These are phyloP conservation scores for Ceratotherium simum DNA, from an alignment of 2,113 vertebrate genomes.

Conservation along the genomic window DNA sequence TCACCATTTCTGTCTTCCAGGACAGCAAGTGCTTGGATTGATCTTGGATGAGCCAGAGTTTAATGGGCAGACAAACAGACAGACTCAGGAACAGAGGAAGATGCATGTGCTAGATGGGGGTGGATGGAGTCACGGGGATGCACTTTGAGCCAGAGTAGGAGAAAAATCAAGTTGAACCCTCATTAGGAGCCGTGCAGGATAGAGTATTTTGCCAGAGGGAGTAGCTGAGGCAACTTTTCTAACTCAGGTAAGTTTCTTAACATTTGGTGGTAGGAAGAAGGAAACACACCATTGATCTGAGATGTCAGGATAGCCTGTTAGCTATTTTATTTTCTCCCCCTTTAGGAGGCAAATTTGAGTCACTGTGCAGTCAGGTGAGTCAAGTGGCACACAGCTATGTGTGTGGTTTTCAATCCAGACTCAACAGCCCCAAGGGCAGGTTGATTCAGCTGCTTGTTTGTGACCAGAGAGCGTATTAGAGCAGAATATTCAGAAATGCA, in stretches of 20 bases:
- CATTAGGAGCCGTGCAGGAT: neutral
- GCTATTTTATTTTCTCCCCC: neutral
- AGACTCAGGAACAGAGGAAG: neutral
- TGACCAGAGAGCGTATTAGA: neutral
- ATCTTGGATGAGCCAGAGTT: neutral
- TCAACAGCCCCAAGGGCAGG: neutral
- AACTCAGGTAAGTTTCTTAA: neutral
- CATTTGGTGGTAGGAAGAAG: neutral
- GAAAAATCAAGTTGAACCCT: neutral
- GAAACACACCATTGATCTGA: neutral
- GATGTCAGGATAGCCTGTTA: neutral
- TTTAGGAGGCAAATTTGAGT: neutral
- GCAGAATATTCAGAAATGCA: neutral
- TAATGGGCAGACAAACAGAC: neutral
- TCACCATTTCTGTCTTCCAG: neutral
- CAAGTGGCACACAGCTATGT: neutral
- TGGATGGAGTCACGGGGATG: neutral
- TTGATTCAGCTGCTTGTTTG: neutral
- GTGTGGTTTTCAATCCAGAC: neutral
- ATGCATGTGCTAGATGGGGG: too few relatives aligned
- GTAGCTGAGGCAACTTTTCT: neutral
- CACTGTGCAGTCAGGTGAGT: neutral
- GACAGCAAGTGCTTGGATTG: neutral
- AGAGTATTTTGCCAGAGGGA: neutral
- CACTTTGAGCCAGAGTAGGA: neutral